phyloP scores from a whole-genome alignment of 1,140 invertebrate genomes.

The Drosophila obscura region DNA sequence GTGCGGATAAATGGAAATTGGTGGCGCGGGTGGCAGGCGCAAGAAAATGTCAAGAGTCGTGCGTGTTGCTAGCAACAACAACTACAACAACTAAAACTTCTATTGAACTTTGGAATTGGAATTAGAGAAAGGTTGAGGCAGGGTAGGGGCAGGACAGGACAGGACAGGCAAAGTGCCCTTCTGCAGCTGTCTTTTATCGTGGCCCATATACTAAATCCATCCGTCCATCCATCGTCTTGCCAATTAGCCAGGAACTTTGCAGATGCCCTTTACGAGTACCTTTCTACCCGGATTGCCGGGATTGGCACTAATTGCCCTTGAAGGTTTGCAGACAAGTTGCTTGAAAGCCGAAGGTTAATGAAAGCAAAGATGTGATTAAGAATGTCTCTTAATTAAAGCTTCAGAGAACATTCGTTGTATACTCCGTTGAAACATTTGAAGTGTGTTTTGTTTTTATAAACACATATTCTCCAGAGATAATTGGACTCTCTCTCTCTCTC shows the following conservation, averaged over 20 bases:
- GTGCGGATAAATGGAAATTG: no score
- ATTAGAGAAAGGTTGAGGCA: not conserved
- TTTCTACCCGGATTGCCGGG: not conserved
- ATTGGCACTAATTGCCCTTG: constrained; percentile 13
- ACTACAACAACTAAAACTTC: constrained; percentile 7
- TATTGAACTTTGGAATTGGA: constrained; percentile 20
- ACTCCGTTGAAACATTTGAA: no score
- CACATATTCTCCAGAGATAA: no score
- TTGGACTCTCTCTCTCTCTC: no score
- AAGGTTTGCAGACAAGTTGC: not conserved
- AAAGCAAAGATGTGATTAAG: not conserved
- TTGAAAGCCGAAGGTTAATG: not conserved
- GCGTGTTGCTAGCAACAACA: constrained; percentile 12
- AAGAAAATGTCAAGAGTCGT: constrained; percentile 55
- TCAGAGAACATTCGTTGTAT: no score
- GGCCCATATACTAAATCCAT: no score
- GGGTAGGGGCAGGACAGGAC: no score
- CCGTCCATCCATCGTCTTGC: no score
- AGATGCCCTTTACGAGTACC: constrained; percentile 9
- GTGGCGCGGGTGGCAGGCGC: no score
- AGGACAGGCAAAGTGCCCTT: not conserved
- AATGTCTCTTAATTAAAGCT: not conserved
- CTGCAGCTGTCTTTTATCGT: constrained; percentile 1
- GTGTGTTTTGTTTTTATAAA: no score
- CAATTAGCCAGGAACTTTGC: no score